phyloP scores from a whole-genome alignment of 2,113 vertebrate species.

The Protomyctophum bolini region DNA sequence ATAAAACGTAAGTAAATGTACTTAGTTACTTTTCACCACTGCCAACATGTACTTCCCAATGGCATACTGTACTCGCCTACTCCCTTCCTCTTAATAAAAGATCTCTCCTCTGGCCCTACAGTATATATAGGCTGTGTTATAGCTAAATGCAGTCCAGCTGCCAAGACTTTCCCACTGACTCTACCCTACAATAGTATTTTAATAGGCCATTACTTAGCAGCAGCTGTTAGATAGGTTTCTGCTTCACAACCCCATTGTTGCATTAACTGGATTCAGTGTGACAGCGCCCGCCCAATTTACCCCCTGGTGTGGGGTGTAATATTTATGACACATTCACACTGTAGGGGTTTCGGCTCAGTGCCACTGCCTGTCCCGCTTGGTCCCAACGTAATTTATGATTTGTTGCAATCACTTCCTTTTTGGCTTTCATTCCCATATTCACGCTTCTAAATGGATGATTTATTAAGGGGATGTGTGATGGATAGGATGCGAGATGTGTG shows the following conservation, averaged over 20 bases:
- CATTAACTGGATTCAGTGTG: not conserved
- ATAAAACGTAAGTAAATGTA: no score
- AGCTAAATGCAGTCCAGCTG: not conserved
- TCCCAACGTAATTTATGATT: no score
- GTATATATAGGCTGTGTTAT: not conserved
- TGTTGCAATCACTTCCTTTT: no score
- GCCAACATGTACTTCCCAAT: not conserved
- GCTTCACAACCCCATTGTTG: not conserved
- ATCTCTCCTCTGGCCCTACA: not conserved
- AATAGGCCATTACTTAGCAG: not conserved
- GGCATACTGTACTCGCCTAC: not conserved
- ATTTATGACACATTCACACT: not conserved
- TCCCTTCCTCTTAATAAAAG: not conserved
- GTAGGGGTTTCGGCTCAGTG: not conserved
- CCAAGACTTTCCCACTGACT: not conserved
- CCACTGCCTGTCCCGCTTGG: no score
- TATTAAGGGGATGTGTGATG: no score
- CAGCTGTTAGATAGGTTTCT: not conserved
- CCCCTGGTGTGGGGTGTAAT: slow-evolving; percentile 1
- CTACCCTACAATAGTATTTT: not conserved
- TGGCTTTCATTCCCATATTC: no score
- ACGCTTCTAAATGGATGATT: no score
- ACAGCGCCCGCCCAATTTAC: not conserved
- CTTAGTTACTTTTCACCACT: no score
- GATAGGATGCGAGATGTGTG: no score